phyloP scores from a whole-genome alignment of 2,113 vertebrate genomes.

The Riparia riparia region DNA sequence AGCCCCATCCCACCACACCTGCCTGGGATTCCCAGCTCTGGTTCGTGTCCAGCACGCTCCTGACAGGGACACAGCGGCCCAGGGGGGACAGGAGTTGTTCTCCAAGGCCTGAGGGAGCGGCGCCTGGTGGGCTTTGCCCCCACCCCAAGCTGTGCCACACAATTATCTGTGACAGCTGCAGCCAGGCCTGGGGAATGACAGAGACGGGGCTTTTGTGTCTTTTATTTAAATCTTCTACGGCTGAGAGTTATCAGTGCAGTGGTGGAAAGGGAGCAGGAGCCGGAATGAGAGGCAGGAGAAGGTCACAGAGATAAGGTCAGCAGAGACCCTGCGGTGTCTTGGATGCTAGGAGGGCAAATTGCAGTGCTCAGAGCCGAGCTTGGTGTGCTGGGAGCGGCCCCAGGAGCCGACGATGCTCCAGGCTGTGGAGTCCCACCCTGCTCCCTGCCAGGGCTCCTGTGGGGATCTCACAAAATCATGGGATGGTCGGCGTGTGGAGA shows the following conservation, averaged over 20 bases:
- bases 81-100: not conserved
- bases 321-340: fast-evolving
- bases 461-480: not conserved
- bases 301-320: not conserved
- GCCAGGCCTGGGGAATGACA: not conserved
- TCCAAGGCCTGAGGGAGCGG: not conserved
- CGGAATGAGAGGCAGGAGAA: not conserved
- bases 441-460: fast-evolving
- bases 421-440: not conserved
- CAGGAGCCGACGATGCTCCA: not conserved
- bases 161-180: not conserved
- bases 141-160: not conserved
- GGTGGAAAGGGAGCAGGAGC: not conserved
- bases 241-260: not conserved
- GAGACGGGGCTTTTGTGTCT: not conserved
- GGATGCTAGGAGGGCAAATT: not conserved
- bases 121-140: not conserved
- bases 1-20: not conserved
- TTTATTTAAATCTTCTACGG: not conserved
- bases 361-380: not conserved
- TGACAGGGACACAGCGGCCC: not conserved
- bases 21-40: not conserved
- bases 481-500: not conserved
- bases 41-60: not conserved
- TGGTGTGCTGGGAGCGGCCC: fast-evolving